phyloP scores from a whole-genome alignment of 92 coral and sea anemone species.

The Epizoanthus ramosus region DNA sequence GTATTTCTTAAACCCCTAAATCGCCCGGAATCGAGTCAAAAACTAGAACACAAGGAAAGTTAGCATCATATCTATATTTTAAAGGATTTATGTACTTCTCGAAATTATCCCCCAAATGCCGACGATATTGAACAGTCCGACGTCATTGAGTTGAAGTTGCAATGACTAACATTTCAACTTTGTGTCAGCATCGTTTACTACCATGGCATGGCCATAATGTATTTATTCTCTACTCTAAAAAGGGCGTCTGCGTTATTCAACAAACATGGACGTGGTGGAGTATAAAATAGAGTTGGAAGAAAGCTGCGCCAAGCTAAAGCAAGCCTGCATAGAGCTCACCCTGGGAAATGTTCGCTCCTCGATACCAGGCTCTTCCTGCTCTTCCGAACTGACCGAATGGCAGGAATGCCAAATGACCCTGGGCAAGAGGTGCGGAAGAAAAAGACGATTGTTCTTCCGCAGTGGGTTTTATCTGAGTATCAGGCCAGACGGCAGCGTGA shows the following conservation, averaged over 20 bases:
- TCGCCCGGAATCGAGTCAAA: too few species aligned
- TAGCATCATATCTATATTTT: too few species aligned
- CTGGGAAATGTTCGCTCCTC: slow-evolving; percentile 37
- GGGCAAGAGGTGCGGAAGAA: slow-evolving; percentile 77
- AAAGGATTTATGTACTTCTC: too few species aligned
- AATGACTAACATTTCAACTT: too few species aligned
- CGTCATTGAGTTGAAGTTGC: too few species aligned
- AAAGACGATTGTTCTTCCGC: slow-evolving; percentile 65
- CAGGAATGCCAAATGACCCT: slow-evolving; percentile 50
- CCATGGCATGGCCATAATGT: too few species aligned
- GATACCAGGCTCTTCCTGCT: slow-evolving; percentile 38
- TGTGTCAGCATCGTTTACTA: too few species aligned
- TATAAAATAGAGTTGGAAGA: slow-evolving; percentile 25
- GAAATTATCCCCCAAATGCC: too few species aligned
- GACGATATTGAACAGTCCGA: too few species aligned
- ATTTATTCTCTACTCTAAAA: too few species aligned
- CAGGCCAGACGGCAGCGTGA: slow-evolving; percentile 78
- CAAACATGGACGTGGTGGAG: slow-evolving; percentile 32
- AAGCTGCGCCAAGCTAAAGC: slow-evolving; percentile 29
- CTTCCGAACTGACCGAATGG: slow-evolving; percentile 32
- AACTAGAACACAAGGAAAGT: too few species aligned
- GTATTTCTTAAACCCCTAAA: too few species aligned
- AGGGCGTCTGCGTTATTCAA: background rate
- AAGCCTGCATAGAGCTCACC: slow-evolving; percentile 38
- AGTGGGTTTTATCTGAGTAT: slow-evolving; percentile 76